phyloP scores from a whole-genome alignment of 2,797 vertebrate genomes.

The Ctenopoma kingsleyae region DNA sequence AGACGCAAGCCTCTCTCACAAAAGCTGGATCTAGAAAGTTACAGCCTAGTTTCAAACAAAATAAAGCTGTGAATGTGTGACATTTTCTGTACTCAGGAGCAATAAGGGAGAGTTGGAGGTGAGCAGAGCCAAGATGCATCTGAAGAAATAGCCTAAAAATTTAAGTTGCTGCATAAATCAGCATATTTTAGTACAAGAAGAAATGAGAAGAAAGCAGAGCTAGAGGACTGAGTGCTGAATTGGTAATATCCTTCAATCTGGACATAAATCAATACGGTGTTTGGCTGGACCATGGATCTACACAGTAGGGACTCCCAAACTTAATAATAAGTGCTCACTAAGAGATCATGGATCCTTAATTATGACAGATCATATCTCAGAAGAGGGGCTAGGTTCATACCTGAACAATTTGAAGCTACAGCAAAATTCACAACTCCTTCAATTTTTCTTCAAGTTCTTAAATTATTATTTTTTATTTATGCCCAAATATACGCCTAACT shows the following conservation, averaged over 20 bases:
- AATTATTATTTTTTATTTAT: background rate
- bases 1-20: slow-evolving; percentile 22
- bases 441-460: background rate
- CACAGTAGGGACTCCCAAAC: slow-evolving; percentile 17
- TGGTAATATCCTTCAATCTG: slow-evolving; percentile 45
- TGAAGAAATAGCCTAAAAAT: slow-evolving; percentile 31
- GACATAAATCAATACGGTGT: slow-evolving; percentile 41
- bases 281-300: background rate
- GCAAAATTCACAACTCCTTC: background rate
- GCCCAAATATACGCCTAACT: background rate
- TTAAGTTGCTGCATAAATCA: slow-evolving; percentile 48
- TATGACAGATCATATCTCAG: background rate
- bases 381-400: background rate
- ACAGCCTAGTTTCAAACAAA: slow-evolving; percentile 22
- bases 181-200: slow-evolving; percentile 45
- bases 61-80: slow-evolving; percentile 22
- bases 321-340: slow-evolving; percentile 16
- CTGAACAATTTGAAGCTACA: background rate
- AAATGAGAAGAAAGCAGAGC: slow-evolving; percentile 25
- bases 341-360: slow-evolving; percentile 7
- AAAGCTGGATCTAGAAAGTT: slow-evolving; percentile 10
- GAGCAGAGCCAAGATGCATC: slow-evolving; percentile 11
- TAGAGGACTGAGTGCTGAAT: slow-evolving; percentile 45
- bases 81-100: slow-evolving; percentile 22
- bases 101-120: slow-evolving; percentile 11